Percentiles rank a stretch among this genome's conserved stretches.
Evolutionary conservation across 64 coral and sea anemone genomes (phyloP).

Genomic region (Trachythela sp.): DNA sequence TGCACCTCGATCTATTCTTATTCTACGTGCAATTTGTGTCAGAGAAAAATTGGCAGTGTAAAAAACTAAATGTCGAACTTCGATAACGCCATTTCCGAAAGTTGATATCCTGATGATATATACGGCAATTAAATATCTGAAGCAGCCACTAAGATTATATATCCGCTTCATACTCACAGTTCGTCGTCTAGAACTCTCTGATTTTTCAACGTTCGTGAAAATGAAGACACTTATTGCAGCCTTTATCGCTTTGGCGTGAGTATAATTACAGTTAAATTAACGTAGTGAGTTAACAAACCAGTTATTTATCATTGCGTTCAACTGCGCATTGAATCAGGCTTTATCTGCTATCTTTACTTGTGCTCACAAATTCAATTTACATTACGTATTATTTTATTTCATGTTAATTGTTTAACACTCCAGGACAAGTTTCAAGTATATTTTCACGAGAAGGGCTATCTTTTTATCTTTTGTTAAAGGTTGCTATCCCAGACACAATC

Average conservation of each 20-base stretch:
- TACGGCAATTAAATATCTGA: background rate
- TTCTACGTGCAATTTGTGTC: too few relatives aligned
- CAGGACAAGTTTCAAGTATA: too few relatives aligned
- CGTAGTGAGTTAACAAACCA: background rate
- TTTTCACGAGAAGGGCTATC: too few relatives aligned
- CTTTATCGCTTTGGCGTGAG: background rate
- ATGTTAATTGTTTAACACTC: too few relatives aligned
- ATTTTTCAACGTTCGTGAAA: background rate
- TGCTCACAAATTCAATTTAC: too few relatives aligned
- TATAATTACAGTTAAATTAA: background rate
- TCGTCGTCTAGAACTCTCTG: background rate
- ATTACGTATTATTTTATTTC: too few relatives aligned
- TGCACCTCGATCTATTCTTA: too few relatives aligned
- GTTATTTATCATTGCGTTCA: background rate
- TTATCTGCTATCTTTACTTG: too few relatives aligned
- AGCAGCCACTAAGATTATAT: background rate
- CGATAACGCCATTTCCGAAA: background rate
- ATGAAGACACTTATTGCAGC: background rate
- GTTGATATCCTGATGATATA: background rate
- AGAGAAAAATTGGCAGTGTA: too few relatives aligned
- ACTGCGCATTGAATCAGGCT: background rate
- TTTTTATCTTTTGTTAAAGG: too few relatives aligned
- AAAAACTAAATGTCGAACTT: background rate
- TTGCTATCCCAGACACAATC: too few relatives aligned
- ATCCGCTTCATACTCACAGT: background rate